Conservation (phyloP, 1,140 invertebrate genomes). For the Lepidurus arcticus region DNA sequence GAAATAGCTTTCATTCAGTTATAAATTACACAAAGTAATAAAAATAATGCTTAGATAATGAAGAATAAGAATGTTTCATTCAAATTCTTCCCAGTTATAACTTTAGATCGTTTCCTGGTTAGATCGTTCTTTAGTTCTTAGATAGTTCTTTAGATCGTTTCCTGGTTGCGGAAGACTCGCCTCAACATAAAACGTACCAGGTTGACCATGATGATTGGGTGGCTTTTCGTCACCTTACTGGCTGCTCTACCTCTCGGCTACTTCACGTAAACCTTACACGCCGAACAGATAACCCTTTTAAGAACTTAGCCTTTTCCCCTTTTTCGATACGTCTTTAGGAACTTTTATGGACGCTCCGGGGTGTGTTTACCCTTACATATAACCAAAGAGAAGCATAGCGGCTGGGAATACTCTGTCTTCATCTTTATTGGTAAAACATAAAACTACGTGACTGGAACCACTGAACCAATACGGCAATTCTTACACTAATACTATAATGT, state of each 20-base stretch:
- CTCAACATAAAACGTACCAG: conserved; percentile 46
- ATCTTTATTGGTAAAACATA: conserved; percentile 52
- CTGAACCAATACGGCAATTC: no score
- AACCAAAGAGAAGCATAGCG: conserved; percentile 50
- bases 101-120: conserved; percentile 52
- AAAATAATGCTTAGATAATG: background rate
- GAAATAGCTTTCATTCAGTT: no score
- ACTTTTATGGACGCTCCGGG: conserved; percentile 56
- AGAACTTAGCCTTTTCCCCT: background rate
- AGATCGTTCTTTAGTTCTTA: no score
- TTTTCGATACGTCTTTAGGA: conserved; percentile 37
- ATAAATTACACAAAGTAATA: no score
- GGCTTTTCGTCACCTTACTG: conserved; percentile 47
- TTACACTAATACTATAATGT: background rate
- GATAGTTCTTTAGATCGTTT: no score
- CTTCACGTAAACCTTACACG: conserved; percentile 41
- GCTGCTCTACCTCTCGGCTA: conserved; percentile 50
- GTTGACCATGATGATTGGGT: conserved; percentile 49
- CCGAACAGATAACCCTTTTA: background rate
- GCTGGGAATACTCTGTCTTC: conserved; percentile 58
- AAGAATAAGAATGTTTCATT: background rate
- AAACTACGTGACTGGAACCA: conserved; percentile 33
- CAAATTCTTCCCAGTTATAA: conserved; percentile 46
- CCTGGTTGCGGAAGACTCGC: no score
- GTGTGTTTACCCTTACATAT: conserved; percentile 57